Conservation (phyloP, 2,888 invertebrate species). For the Zeuzera pyrina region DNA sequence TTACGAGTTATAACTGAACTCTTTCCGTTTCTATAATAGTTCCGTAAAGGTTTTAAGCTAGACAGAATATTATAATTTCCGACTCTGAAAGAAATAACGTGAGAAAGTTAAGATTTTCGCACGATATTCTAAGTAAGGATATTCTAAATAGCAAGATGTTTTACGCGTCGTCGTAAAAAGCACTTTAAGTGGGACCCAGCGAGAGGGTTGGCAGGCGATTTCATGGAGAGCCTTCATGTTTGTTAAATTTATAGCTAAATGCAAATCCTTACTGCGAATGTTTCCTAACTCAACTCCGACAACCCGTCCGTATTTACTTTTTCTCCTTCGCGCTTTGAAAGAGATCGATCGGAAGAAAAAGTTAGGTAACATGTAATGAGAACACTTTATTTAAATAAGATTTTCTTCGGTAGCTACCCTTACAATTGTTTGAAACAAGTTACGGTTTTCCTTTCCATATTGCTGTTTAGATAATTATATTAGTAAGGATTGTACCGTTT, state of each 20-base stretch:
- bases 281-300: slow-evolving; percentile 4
- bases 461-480: too few relatives aligned
- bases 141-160: slow-evolving; percentile 14
- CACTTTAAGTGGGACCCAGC: slow-evolving; percentile 14
- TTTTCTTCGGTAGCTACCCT: too few relatives aligned
- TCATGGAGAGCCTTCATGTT: slow-evolving; percentile 9
- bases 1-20: too few relatives aligned
- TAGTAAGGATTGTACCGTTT: too few relatives aligned
- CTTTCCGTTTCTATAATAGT: too few relatives aligned
- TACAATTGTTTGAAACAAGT: too few relatives aligned
- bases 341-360: neutral
- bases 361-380: neutral
- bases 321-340: neutral
- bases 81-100: too few relatives aligned
- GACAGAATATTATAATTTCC: too few relatives aligned
- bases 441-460: too few relatives aligned
- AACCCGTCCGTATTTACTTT: slow-evolving; percentile 5
- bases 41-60: too few relatives aligned
- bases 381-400: neutral
- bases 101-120: too few relatives aligned
- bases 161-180: slow-evolving; percentile 15
- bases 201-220: slow-evolving; percentile 8
- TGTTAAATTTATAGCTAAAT: slow-evolving; percentile 16
- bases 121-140: too few relatives aligned
- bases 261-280: slow-evolving; percentile 12